phyloP scores from a whole-genome alignment of 2,888 invertebrate species.

The Dryobota labecula region DNA sequence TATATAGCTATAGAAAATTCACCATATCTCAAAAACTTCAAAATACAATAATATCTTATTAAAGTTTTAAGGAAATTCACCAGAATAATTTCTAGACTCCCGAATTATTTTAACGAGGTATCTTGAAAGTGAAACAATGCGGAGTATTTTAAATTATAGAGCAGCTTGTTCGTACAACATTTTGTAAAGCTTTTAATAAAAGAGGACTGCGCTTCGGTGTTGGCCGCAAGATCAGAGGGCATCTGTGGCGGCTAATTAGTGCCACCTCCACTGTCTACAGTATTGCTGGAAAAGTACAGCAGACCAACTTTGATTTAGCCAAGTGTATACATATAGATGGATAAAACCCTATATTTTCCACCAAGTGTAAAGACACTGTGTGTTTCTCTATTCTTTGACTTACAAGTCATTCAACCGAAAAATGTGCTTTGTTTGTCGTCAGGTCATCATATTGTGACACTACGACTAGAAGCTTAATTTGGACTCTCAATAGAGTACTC shows the following conservation, averaged over 20 bases:
- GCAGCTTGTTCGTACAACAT: conserved; percentile 10
- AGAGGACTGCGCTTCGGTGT: conserved; percentile 3
- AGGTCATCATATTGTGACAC: no score
- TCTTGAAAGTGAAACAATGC: conserved; percentile 24
- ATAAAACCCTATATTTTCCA: not conserved
- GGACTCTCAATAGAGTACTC: no score
- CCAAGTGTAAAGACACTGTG: not conserved
- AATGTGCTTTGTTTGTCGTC: no score
- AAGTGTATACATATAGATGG: not conserved
- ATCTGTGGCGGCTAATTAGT: conserved; percentile 25
- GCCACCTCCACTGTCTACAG: not conserved
- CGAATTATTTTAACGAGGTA: conserved; percentile 17
- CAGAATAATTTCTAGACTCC: conserved; percentile 18
- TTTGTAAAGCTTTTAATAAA: conserved; percentile 40
- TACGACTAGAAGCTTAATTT: no score
- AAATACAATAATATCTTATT: conserved; percentile 3
- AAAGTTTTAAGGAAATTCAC: conserved; percentile 6
- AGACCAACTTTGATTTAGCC: not conserved
- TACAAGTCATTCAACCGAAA: not conserved
- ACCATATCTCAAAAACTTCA: not conserved
- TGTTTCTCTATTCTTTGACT: not conserved
- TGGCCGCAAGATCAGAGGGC: conserved; percentile 24
- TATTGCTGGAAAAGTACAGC: conserved; percentile 13
- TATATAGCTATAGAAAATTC: not conserved
- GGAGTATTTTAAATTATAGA: conserved; percentile 25